A percentile compares a stretch with the other conserved stretches of the same genome.
phyloP scores from a whole-genome alignment of 2,113 vertebrate species.

The Aepyceros melampus region DNA sequence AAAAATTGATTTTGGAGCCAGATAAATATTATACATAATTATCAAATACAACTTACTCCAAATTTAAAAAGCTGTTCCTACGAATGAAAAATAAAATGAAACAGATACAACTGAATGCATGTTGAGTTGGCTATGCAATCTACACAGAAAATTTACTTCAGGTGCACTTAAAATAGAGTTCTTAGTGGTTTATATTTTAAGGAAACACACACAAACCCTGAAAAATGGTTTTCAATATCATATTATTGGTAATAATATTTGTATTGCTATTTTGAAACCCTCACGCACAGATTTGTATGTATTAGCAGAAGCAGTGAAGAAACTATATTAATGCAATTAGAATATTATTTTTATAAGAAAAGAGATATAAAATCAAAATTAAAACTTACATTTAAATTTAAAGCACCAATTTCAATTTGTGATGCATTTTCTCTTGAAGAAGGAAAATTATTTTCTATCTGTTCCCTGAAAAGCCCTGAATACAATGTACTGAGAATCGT shows the following conservation, averaged over 20 bases:
- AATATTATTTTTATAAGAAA: not conserved
- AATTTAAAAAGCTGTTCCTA: not conserved
- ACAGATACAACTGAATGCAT: not conserved
- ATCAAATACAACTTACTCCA: not conserved
- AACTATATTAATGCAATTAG: not conserved
- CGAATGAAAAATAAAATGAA: not conserved
- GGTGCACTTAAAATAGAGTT: not conserved
- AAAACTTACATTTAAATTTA: not conserved
- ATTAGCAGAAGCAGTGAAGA: not conserved
- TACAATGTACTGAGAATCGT: not conserved
- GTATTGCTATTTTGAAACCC: not conserved
- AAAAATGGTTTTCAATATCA: not conserved
- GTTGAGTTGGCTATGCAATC: not conserved
- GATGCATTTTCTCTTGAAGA: not conserved
- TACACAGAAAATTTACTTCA: not conserved
- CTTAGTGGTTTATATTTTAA: not conserved
- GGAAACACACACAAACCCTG: not conserved
- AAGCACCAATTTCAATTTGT: slow-evolving; percentile 18
- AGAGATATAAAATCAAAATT: slow-evolving; percentile 1
- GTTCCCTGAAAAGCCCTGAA: not conserved
- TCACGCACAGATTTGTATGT: not conserved
- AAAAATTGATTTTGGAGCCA: not conserved
- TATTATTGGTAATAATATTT: not conserved
- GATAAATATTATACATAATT: not conserved
- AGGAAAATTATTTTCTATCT: not conserved